phyloP scores from a whole-genome alignment of 2,888 invertebrate genomes.

The Trilocha varians region DNA sequence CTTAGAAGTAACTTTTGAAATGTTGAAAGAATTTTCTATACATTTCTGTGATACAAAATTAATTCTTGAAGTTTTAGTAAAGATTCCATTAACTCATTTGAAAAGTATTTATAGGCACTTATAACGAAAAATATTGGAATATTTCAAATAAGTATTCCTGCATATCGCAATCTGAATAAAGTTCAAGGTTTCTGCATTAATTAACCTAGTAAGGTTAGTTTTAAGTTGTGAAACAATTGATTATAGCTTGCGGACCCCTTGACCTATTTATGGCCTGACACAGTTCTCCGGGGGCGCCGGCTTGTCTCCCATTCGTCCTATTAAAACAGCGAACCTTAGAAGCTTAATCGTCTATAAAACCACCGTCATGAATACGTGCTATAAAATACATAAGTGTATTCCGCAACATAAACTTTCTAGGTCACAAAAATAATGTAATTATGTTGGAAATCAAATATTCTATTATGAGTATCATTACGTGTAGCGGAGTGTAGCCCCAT shows the following conservation, averaged over 20 bases:
- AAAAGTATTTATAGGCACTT: no score
- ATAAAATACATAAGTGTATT: slow-evolving; percentile 14
- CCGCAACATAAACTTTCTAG: neutral
- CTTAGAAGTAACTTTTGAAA: no score
- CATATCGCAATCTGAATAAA: neutral
- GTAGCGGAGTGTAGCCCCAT: no score
- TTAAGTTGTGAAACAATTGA: neutral
- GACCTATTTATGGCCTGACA: slow-evolving; percentile 47
- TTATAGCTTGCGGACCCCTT: slow-evolving; percentile 23
- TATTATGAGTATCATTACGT: no score
- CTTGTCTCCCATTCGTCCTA: slow-evolving; percentile 7
- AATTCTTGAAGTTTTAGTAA: no score
- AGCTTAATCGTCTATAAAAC: slow-evolving; percentile 21
- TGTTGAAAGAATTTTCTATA: no score
- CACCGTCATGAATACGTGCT: slow-evolving; percentile 8
- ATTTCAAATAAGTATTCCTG: neutral
- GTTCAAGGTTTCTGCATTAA: neutral
- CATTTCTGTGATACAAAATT: no score
- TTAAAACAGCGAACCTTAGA: slow-evolving; percentile 16
- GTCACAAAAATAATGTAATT: neutral
- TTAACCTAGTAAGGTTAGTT: neutral
- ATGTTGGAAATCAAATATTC: no score
- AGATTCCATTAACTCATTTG: no score
- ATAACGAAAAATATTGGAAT: no score
- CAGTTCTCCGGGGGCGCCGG: slow-evolving; percentile 24